Evolutionary conservation across 2,797 vertebrate species (phyloP).

Genomic region (Melanogrammus aeglefinus): DNA sequence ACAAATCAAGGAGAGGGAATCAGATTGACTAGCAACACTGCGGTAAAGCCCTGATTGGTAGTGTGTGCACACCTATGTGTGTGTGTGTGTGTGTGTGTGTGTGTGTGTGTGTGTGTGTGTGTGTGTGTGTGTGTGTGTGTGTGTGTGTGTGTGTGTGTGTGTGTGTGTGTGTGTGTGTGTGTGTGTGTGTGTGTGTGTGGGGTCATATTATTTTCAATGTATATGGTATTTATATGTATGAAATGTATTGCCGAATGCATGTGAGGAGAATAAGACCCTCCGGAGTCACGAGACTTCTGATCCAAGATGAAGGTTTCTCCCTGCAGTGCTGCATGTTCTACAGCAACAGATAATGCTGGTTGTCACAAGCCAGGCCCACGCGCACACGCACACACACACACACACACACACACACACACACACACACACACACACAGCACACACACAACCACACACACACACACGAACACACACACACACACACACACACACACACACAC

Average conservation of each 20-base stretch:
- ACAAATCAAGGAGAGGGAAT: constrained; percentile 41
- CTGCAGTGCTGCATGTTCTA: constrained; percentile 48
- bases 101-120: constrained; percentile 4
- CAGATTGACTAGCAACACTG: constrained; percentile 32
- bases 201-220: not conserved
- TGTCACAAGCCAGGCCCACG: constrained; percentile 35
- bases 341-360: constrained; percentile 49
- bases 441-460: not conserved
- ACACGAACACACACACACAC: not conserved
- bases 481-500: not conserved
- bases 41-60: constrained; percentile 4
- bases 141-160: not conserved
- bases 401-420: not conserved
- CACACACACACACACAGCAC: not conserved
- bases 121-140: constrained; percentile 2
- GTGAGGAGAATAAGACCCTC: constrained; percentile 50
- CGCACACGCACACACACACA: constrained; percentile 2
- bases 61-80: not conserved
- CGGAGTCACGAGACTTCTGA: constrained; percentile 58
- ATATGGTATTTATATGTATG: not conserved
- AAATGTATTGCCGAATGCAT: constrained; percentile 14
- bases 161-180: not conserved
- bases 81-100: constrained; percentile 2
- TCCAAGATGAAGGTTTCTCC: constrained; percentile 61
- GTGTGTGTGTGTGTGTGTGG: constrained; percentile 3